These are phyloP conservation scores for Drosophila anomelani DNA, from an alignment of 2,888 invertebrate species.

Conservation along the genomic window DNA sequence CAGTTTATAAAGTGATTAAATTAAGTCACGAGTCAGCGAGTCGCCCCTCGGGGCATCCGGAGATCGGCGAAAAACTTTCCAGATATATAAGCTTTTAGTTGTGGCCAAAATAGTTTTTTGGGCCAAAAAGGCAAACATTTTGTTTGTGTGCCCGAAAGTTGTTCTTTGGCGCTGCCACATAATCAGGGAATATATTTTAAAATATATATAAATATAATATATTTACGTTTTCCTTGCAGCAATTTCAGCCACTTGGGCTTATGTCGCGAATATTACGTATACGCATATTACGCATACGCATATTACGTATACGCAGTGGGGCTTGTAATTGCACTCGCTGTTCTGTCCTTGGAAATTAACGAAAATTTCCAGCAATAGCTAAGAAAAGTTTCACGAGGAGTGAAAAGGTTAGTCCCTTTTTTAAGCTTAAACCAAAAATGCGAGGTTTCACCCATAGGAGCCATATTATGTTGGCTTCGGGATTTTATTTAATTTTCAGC, in stretches of 20 bases:
- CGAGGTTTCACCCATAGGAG: background rate
- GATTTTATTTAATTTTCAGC: constrained; percentile 32
- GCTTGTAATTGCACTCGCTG: constrained; percentile 50
- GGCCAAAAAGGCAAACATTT: constrained; percentile 7
- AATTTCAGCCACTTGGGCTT: constrained; percentile 11
- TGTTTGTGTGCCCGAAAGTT: constrained; percentile 18
- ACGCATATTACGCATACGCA: background rate
- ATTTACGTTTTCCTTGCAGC: constrained; percentile 2
- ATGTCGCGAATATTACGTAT: background rate
- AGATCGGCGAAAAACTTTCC: constrained; percentile 15
- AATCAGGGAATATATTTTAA: constrained; percentile 19
- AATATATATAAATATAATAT: constrained; percentile 20
- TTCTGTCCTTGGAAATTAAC: constrained; percentile 7
- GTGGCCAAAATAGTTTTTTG: constrained; percentile 28
- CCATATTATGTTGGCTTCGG: constrained; percentile 19
- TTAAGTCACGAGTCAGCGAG: constrained; percentile 18
- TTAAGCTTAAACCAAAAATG: constrained; percentile 1
- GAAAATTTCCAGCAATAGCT: constrained; percentile 22
- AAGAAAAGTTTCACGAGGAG: constrained; percentile 5
- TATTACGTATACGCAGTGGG: constrained; percentile 27
- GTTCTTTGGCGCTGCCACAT: constrained; percentile 11
- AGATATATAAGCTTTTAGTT: constrained; percentile 30
- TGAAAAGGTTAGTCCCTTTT: background rate
- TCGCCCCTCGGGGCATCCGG: background rate
- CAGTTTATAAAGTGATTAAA: constrained; percentile 31